Conservation (phyloP, 1,140 invertebrate genomes). For the Drosophila lacteicornis region DNA sequence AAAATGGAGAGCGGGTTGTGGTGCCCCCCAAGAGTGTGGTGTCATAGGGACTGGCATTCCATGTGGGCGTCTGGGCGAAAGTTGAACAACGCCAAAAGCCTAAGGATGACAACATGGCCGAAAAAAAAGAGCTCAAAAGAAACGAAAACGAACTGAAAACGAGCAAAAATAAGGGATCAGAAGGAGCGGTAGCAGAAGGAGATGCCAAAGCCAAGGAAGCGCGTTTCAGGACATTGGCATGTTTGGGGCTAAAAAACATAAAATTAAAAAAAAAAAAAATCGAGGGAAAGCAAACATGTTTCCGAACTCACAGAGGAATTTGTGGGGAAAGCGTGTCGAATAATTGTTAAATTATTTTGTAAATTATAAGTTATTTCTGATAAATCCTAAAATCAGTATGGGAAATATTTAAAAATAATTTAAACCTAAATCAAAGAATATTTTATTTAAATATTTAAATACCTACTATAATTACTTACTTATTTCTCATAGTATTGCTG, state of each 20-base stretch:
- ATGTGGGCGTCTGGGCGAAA: conserved; percentile 59
- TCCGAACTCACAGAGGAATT: not conserved
- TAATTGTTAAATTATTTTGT: not conserved
- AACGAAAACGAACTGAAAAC: conserved; percentile 9
- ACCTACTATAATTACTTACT: not conserved
- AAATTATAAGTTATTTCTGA: not conserved
- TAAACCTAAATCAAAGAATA: too few relatives aligned
- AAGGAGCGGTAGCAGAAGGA: conserved; percentile 8
- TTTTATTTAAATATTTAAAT: not conserved
- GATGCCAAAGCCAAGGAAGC: conserved; percentile 13
- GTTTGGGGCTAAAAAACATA: conserved; percentile 9
- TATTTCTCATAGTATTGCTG: not conserved
- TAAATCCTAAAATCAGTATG: not conserved
- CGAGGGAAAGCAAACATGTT: conserved; percentile 38
- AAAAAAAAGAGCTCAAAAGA: conserved; percentile 24
- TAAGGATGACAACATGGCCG: conserved; percentile 60
- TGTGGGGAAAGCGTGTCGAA: not conserved
- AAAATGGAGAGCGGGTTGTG: not conserved
- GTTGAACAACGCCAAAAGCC: conserved; percentile 66
- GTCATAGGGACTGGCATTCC: conserved; percentile 37
- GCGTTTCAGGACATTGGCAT: conserved; percentile 47
- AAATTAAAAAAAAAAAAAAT: not conserved
- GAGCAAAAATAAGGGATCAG: conserved; percentile 11
- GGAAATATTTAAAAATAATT: not conserved
- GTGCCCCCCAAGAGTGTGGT: not conserved